Evolutionary conservation across 1,140 invertebrate genomes (phyloP), one percentile per base, ranked within the genome.

Genomic region (Drosophila rufa): DNA sequence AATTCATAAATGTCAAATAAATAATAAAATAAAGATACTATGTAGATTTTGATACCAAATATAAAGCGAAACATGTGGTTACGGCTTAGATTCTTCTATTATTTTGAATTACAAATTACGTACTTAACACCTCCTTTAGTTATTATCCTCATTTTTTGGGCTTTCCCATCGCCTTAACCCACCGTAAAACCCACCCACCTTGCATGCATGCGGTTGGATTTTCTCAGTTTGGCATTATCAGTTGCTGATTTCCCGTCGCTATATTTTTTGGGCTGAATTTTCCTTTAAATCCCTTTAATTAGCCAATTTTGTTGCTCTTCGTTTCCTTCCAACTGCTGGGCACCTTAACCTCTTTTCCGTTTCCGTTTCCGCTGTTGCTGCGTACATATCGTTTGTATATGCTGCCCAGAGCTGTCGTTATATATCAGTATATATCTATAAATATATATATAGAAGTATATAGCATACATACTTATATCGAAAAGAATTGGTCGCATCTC

Each of bases 401-500:
- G 69, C 74, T 50, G 69, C 57, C 62, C 60, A 82, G 71, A 55
- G 75, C 75, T 85, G 53, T 70, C 80, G 76, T 74, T 68, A 69
- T 70, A 74, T 71, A 47, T 69, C 76, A 78, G 65, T 77, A 77
- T 58, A 55, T 55, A 55, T 55, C 38, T 71, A 46, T 61, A 67
- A 58, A 50, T 76, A 77, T 45, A 68, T 55, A 75, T 77, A 82
- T 86, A 75, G 69, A 71, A 73, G 67, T 80, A 78, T 81, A 87
- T 76, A 75, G 68, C 65, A 66, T 80, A 79, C 80, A 82, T 77
- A 77, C 75, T 77, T 77, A 77, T 77, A 77, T 77, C 75, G 75
- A 77, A 77, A 78, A 77, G 75, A 77, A 77, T 77, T 77, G 75
- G 74, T 77, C 74, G 67, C 57, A 77, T 78, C 64, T 67, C 71